Conservation (phyloP, 2,797 vertebrate genomes). For the Falco columbarius region DNA sequence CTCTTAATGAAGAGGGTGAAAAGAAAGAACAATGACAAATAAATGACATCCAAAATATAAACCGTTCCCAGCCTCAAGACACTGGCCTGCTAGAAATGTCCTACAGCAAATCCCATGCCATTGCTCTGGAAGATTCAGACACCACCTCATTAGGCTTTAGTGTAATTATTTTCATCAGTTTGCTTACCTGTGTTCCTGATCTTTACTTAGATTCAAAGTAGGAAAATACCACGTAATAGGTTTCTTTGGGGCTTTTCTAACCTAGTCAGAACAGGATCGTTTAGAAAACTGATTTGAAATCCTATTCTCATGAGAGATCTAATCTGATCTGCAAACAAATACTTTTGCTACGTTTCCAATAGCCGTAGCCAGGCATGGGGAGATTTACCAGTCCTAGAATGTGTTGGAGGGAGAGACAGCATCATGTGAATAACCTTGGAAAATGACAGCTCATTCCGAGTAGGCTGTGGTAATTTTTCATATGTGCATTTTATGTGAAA, state of each 20-base stretch:
- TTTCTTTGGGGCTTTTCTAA: neutral
- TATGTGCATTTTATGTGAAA: conserved; percentile 40
- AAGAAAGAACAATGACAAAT: conserved; percentile 53
- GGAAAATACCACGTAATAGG: neutral
- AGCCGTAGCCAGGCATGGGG: neutral
- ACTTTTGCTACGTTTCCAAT: neutral
- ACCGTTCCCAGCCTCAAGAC: conserved; percentile 16
- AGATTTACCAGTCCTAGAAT: neutral
- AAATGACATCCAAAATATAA: conserved; percentile 19
- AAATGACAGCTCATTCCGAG: conserved; percentile 10
- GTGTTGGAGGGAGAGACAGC: neutral
- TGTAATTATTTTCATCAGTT: neutral
- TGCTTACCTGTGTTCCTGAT: neutral
- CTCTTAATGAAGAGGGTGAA: neutral
- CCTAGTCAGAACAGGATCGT: neutral
- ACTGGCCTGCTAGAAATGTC: neutral
- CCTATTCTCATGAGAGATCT: neutral
- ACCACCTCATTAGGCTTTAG: neutral
- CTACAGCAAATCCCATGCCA: neutral
- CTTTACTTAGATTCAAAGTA: neutral
- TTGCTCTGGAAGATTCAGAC: neutral
- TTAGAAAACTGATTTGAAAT: neutral
- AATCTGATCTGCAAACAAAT: conserved; percentile 10
- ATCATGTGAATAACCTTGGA: neutral
- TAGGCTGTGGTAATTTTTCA: neutral